phyloP scores from a whole-genome alignment of 2,113 vertebrate species.

The Pluvianellus socialis region DNA sequence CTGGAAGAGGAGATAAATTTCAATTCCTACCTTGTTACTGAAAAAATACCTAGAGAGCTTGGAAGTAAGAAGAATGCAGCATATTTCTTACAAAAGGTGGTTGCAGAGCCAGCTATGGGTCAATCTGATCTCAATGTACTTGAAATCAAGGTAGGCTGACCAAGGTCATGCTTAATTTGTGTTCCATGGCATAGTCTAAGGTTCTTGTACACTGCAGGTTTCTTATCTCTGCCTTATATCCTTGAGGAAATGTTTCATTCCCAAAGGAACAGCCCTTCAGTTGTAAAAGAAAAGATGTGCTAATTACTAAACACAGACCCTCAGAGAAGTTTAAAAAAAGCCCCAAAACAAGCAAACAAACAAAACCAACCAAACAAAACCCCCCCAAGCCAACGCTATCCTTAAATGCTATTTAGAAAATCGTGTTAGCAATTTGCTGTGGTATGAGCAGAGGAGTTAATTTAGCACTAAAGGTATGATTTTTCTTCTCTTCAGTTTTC shows the following conservation, averaged over 20 bases:
- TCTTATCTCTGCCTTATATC: not conserved
- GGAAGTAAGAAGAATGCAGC: slow-evolving; percentile 82
- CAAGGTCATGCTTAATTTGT: not conserved
- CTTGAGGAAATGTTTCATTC: not conserved
- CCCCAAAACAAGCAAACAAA: not conserved
- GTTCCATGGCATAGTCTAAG: not conserved
- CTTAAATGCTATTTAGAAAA: not conserved
- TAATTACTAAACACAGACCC: not conserved
- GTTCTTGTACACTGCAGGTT: not conserved
- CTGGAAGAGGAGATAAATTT: slow-evolving; percentile 95
- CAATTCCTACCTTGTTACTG: slow-evolving; percentile 90
- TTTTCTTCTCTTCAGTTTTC: not conserved
- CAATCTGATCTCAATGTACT: slow-evolving; percentile 87
- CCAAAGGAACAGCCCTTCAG: not conserved
- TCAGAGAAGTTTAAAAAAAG: not conserved
- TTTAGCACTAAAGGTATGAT: not conserved
- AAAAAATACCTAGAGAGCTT: slow-evolving; percentile 92
- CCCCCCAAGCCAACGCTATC: not conserved
- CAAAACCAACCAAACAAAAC: not conserved
- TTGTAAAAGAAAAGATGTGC: not conserved
- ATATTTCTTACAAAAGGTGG: slow-evolving; percentile 88
- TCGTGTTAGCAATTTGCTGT: not conserved
- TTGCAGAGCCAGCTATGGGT: slow-evolving; percentile 90
- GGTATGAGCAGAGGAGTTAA: not conserved
- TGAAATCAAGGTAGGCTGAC: slow-evolving; percentile 82